Conservation (phyloP, 2,888 invertebrate species). For the Doris montereyensis region DNA sequence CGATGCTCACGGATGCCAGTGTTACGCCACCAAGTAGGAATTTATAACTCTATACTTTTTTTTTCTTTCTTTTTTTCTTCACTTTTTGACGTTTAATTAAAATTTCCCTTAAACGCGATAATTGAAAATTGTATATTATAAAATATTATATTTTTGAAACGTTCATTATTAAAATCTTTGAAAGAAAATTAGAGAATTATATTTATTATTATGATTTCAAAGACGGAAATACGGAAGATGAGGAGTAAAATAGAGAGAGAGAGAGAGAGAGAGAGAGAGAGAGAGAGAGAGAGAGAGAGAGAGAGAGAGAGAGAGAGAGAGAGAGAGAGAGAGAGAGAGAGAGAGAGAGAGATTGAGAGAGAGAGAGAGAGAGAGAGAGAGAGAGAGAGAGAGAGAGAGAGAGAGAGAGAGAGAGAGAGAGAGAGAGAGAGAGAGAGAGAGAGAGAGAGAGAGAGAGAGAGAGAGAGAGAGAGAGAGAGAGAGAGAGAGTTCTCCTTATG, state of each 20-base stretch:
- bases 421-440: slow-evolving; percentile 5
- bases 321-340: not conserved
- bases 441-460: not conserved
- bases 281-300: not conserved
- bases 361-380: not conserved
- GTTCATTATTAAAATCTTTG: no score
- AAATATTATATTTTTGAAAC: no score
- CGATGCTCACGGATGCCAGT: no score
- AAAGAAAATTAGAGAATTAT: no score
- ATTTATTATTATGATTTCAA: no score
- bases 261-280: not conserved
- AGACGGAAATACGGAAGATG: not conserved
- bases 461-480: not conserved
- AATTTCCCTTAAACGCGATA: no score
- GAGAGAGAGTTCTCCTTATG: no score
- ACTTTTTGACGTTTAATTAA: no score
- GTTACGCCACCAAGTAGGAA: no score
- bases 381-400: not conserved
- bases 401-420: slow-evolving; percentile 10
- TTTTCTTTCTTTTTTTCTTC: no score
- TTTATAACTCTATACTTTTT: no score
- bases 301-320: not conserved
- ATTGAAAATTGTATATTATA: no score
- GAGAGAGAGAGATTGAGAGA: not conserved
- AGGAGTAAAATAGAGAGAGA: not conserved